phyloP scores from a whole-genome alignment of 2,797 vertebrate species.

The Aplochiton taeniatus region DNA sequence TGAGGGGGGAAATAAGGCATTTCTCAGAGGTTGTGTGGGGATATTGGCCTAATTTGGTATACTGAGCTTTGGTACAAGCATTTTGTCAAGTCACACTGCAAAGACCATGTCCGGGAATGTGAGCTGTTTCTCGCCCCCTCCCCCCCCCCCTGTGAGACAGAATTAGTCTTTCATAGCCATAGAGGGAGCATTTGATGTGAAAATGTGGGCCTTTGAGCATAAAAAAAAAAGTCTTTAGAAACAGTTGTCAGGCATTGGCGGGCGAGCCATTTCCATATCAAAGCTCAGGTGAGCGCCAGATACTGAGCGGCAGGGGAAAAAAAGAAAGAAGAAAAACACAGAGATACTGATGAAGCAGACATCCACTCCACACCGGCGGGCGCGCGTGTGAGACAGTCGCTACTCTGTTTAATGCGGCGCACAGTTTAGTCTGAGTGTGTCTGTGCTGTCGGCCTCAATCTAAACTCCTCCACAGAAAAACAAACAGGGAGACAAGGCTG shows the following conservation, averaged over 20 bases:
- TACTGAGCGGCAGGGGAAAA: conserved; percentile 30
- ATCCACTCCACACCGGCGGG: conserved; percentile 55
- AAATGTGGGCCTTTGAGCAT: conserved; percentile 71
- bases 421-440: conserved; percentile 70
- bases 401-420: conserved; percentile 35
- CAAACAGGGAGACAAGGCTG: conserved; percentile 49
- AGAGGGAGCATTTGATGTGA: conserved; percentile 71
- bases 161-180: conserved; percentile 62
- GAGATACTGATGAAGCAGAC: conserved; percentile 54
- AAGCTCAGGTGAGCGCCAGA: conserved; percentile 71
- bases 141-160: conserved; percentile 50
- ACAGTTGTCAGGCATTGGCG: conserved; percentile 63
- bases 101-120: conserved; percentile 46
- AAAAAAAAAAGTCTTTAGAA: conserved; percentile 73
- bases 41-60: too few relatives aligned
- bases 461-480: conserved; percentile 60
- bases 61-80: too few relatives aligned
- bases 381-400: conserved; percentile 61
- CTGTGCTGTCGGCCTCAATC: conserved; percentile 65
- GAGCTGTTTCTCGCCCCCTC: conserved; percentile 70
- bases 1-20: conserved; percentile 35
- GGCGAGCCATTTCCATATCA: conserved; percentile 76
- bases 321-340: background rate
- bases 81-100: conserved; percentile 18
- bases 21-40: too few relatives aligned